phyloP scores from a whole-genome alignment of 2,797 vertebrate genomes.

The Eupleurogrammus muticus region DNA sequence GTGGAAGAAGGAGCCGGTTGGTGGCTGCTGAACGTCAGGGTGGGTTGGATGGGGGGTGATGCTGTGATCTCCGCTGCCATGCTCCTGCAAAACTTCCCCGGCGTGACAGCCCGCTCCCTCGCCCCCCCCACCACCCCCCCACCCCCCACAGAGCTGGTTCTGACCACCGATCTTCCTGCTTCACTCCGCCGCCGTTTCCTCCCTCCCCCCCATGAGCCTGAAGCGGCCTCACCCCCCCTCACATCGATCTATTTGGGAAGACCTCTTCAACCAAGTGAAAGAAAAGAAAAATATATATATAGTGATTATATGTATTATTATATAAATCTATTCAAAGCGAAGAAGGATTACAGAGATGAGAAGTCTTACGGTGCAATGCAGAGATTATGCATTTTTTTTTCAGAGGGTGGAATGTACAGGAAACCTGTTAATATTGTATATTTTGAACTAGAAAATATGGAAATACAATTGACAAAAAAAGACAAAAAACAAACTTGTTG shows the following conservation, averaged over 20 bases:
- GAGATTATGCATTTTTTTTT: slow-evolving; percentile 64
- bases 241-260: slow-evolving; percentile 41
- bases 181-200: slow-evolving; percentile 50
- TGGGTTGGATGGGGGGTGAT: slow-evolving; percentile 75
- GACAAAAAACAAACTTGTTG: slow-evolving; percentile 64
- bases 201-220: slow-evolving; percentile 49
- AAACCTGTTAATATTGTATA: slow-evolving; percentile 86
- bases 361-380: slow-evolving; percentile 66
- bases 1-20: slow-evolving; percentile 54
- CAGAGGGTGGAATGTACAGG: slow-evolving; percentile 82
- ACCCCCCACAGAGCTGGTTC: neutral
- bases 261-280: slow-evolving; percentile 52
- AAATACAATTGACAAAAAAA: slow-evolving; percentile 71
- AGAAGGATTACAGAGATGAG: slow-evolving; percentile 54
- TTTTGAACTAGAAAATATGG: slow-evolving; percentile 80
- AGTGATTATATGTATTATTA: slow-evolving; percentile 47
- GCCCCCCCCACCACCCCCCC: slow-evolving; percentile 40
- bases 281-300: slow-evolving; percentile 38
- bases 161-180: slow-evolving; percentile 34
- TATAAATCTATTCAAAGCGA: slow-evolving; percentile 61
- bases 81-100: slow-evolving; percentile 70
- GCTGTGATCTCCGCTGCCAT: slow-evolving; percentile 81
- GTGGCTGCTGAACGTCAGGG: slow-evolving; percentile 74
- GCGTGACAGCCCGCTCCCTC: slow-evolving; percentile 76
- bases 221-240: slow-evolving; percentile 42